Base-by-base conservation (phyloP, 2,888 invertebrate genomes). In the Meloe dianella region DNA sequence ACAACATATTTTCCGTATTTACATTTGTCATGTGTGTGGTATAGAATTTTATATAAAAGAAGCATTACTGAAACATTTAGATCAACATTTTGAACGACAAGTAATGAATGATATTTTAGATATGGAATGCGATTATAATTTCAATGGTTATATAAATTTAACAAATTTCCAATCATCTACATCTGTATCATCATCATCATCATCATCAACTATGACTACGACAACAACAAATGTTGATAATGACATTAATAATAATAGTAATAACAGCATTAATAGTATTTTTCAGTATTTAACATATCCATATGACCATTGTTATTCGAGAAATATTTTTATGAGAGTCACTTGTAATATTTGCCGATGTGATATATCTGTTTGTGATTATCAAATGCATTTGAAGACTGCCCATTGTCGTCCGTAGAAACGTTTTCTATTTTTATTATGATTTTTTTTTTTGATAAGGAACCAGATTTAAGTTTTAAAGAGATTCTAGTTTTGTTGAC, bases 41-140 rank as follows among this genome's bases (percentile, higher is more conserved):
- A 70, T 70, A 30, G 78, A 80, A 63, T 78, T 75, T 63, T 69
- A 74, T n/a, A 63, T 71, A 12, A 77, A 73, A 65, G 71, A 71
- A 12, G 56, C 72, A 47, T 64, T 80, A 14, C 62, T 71, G 14
- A 71, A 71, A 35, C 80, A 80, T 68, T 74, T 79, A 22, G 73
- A 76, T 12, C 70, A 66, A 20, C 80, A 80, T 66, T 65, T 76
- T 17, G 78, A 80, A 62, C 75, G 78, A 54, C 73, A 74, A 58
- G 69, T 75, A 9, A 65, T 77, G 29, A 78, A 77, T 17, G 74
- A 73, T 58, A 75, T 80, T 35, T 56, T 80, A 4, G 77, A 78
- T 58, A 75, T 80, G 78, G 80, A 80, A 63, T 72, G 75, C 38
- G 76, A 74, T 27, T 78, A 78, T n/a, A n/a, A n/a, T n/a, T n/a